Percentiles rank a stretch among this genome's conserved stretches.
Conservation (phyloP, 2,888 invertebrate species). For the Anthophora plumipes region DNA sequence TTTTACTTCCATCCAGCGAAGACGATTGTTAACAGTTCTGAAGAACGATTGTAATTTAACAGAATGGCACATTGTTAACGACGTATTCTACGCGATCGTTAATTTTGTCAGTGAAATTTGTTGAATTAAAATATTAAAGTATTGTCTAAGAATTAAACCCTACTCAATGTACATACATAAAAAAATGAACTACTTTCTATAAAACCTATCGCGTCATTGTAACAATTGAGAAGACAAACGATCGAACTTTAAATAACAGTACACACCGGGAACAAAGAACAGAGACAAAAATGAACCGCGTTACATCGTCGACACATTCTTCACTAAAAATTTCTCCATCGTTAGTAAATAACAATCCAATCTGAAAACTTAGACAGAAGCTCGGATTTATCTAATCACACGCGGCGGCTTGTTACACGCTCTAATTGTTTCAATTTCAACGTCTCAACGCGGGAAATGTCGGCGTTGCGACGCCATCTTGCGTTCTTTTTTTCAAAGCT, state of each 20-base stretch:
- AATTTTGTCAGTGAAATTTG: background rate
- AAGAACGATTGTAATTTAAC: background rate
- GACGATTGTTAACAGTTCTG: slow-evolving; percentile 8
- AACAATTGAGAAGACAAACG: background rate
- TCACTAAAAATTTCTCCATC: background rate
- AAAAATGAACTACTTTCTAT: background rate
- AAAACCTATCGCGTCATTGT: background rate
- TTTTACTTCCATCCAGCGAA: background rate
- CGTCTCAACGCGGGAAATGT: slow-evolving; percentile 45
- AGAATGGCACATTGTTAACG: slow-evolving; percentile 23
- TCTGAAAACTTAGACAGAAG: background rate
- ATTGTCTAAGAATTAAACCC: background rate
- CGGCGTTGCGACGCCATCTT: slow-evolving; percentile 27
- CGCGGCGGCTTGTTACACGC: background rate
- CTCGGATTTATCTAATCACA: background rate
- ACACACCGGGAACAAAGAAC: background rate
- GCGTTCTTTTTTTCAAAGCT: slow-evolving; percentile 4
- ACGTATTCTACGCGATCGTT: background rate
- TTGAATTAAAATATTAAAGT: slow-evolving; percentile 1
- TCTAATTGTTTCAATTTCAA: slow-evolving; percentile 37
- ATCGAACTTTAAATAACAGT: background rate
- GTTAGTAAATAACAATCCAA: background rate
- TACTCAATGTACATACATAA: background rate
- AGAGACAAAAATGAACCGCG: background rate
- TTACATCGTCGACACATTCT: background rate